Evolutionary conservation across 1,140 invertebrate species (phyloP).

Genomic region (Ylistrum balloti): DNA sequence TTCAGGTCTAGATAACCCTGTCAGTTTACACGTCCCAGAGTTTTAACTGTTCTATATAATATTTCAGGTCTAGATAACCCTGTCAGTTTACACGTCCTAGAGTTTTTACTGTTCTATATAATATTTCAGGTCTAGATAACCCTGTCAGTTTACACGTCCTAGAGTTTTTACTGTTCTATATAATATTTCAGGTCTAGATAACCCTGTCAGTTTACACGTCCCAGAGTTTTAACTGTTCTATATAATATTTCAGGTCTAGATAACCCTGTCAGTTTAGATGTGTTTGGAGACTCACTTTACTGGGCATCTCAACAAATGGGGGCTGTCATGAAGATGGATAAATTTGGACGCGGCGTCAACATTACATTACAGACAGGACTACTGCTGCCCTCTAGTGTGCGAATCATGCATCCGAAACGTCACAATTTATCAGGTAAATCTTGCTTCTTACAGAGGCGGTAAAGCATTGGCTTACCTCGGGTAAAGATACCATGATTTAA

Average conservation of each 20-base stretch:
- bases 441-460: background rate
- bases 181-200: no score
- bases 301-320: conserved; percentile 94
- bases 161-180: no score
- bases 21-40: no score
- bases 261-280: conserved; percentile 93
- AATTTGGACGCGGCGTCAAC: conserved; percentile 97
- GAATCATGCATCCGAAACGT: conserved; percentile 81
- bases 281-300: conserved; percentile 95
- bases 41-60: background rate
- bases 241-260: conserved; percentile 84
- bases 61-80: no score
- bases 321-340: conserved; percentile 93
- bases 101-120: no score
- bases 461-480: no score
- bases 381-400: conserved; percentile 92
- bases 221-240: background rate
- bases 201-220: no score
- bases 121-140: no score
- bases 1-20: no score
- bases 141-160: no score
- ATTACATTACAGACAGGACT: conserved; percentile 90
- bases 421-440: conserved; percentile 62
- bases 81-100: no score
- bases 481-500: no score